Evolutionary conservation across 2,113 vertebrate genomes (phyloP).

Genomic region (Ciconia boyciana): DNA sequence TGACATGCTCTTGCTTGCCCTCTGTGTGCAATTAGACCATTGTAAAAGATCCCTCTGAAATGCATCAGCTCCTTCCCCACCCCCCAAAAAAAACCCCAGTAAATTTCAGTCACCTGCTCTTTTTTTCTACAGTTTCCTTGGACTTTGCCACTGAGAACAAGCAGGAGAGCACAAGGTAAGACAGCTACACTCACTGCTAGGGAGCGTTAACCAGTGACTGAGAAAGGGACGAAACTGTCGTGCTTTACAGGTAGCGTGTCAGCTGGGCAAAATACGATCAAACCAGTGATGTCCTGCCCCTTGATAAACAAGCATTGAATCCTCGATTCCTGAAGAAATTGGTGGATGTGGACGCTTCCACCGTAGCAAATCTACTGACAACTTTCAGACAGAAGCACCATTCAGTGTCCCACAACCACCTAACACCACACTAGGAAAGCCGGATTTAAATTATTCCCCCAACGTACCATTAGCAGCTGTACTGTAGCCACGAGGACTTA

Average conservation of each 20-base stretch:
- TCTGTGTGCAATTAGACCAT: background rate
- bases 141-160: background rate
- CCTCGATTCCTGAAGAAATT: background rate
- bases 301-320: background rate
- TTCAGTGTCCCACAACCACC: background rate
- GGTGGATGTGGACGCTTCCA: background rate
- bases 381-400: background rate
- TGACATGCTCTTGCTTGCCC: background rate
- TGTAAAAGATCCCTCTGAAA: background rate
- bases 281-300: background rate
- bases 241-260: too few species aligned
- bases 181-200: background rate
- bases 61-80: background rate
- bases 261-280: background rate
- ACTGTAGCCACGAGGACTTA: rapidly evolving
- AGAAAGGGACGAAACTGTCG: background rate
- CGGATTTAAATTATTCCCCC: background rate
- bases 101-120: background rate
- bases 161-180: background rate
- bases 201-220: background rate
- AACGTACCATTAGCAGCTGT: background rate
- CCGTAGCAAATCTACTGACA: background rate
- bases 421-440: background rate
- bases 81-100: background rate
- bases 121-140: background rate